Percentiles rank a stretch among this genome's conserved stretches.
These are phyloP conservation scores for Daboia siamensis DNA, from an alignment of 2,113 vertebrate genomes.

Conservation along the genomic window DNA sequence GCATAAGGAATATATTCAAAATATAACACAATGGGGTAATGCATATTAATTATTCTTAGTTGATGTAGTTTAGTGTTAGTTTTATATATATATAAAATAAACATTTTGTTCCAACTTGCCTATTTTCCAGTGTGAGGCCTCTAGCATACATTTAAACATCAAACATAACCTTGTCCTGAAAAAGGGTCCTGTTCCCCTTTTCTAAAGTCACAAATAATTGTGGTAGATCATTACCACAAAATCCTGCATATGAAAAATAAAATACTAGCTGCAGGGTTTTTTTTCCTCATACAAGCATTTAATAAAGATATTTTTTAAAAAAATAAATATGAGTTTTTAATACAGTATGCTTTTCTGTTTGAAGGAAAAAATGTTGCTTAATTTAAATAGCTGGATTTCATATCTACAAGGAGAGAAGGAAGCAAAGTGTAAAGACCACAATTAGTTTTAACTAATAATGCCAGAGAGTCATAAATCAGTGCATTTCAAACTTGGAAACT, in stretches of 20 bases:
- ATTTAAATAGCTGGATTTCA: not conserved
- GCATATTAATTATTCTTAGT: too few species aligned
- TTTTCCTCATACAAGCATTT: not conserved
- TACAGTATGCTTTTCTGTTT: not conserved
- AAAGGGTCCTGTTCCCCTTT: too few species aligned
- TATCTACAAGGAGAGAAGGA: not conserved
- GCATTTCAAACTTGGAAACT: too few species aligned
- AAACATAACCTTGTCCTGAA: too few species aligned
- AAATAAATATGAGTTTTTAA: not conserved
- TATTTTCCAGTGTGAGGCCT: not conserved
- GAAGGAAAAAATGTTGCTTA: not conserved
- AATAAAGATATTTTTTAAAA: not conserved
- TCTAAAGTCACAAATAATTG: not conserved
- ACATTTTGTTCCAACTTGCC: not conserved
- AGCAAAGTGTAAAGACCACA: not conserved
- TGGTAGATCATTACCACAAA: accelerated
- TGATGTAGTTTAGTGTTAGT: too few species aligned
- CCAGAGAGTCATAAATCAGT: too few species aligned
- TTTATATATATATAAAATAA: too few species aligned
- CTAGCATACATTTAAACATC: too few species aligned
- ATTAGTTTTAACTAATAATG: not conserved
- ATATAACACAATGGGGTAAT: too few species aligned
- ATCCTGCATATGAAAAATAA: not conserved
- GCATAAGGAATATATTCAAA: too few species aligned
- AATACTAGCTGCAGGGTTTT: not conserved